Evolutionary conservation across 2,888 invertebrate genomes (phyloP), one percentile per base, ranked within the genome.

Genomic region (Tyria jacobaeae): DNA sequence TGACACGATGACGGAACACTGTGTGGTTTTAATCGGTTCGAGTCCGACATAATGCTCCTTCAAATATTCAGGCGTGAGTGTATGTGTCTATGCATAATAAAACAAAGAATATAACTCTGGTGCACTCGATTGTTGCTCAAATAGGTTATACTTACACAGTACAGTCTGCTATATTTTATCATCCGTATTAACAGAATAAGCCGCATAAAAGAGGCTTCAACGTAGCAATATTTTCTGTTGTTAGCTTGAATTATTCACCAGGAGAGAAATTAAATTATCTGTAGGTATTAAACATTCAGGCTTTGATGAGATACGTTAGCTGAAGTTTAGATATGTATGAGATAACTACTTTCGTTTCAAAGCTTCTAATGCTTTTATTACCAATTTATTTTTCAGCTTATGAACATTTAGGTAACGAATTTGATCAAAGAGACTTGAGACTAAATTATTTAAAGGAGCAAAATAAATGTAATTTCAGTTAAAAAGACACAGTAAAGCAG

Each of bases 191-290:
- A 71, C 57, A 66, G 58, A 74, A 73, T 75, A 73, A 69, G 59
- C 74, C 71, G 56, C 52, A 63, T 65, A 68, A 55, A 64, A 62
- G 58, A 60, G 61, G 49, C 60, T 50, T 53, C 39, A 63, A 56
- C 57, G 55, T 49, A 62, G 55, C 57, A 66, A 78, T 72, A 64
- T 74, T 71, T 66, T 53, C 62, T 62, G 64, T 73, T 64, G 72
- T 81, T 75, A 78, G 51, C 70, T 60, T 78, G 62, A 76, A 80
- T 78, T 76, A 79, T 79, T 75, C 73, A 73, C 62, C 62, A 64
- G 57, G 63, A 70, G 70, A 68, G 62, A 70, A 75, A 81, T 80
- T 79, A 78, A 81, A 80, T 80, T 79, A 82, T 81, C 81, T 65
- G 70, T 71, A 63, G 57, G 63, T 50, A 62, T 77, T 66, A 73